A percentile compares a stretch with the other conserved stretches of the same genome.
Evolutionary conservation across 2,888 invertebrate species (phyloP).

Genomic region (Pristionchus maxplancki): DNA sequence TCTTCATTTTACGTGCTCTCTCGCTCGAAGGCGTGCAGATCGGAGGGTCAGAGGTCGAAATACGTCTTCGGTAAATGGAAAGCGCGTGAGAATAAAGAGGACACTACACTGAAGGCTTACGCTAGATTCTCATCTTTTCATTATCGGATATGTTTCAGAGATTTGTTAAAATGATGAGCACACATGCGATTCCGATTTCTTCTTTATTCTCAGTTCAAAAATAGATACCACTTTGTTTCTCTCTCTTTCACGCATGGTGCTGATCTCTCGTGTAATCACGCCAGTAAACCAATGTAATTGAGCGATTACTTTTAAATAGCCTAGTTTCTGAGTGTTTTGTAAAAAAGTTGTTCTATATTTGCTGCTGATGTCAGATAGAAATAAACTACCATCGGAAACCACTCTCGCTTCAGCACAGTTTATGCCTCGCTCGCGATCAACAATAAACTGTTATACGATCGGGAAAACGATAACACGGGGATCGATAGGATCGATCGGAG

Average conservation of each 20-base stretch:
- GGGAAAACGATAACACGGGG: background rate
- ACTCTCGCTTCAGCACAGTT: background rate
- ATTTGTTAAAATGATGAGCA: background rate
- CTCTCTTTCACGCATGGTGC: background rate
- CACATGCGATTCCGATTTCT: too few species aligned
- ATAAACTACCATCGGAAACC: background rate
- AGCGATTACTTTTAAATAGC: background rate
- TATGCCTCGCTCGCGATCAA: background rate
- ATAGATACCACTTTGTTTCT: too few species aligned
- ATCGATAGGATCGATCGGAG: background rate
- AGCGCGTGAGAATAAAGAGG: background rate
- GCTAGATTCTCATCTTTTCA: background rate
- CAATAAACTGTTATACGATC: constrained; percentile 34
- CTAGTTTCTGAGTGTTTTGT: too few species aligned
- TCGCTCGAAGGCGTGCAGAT: background rate
- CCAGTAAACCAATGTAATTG: background rate
- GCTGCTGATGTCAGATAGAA: too few species aligned
- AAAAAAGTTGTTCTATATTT: too few species aligned
- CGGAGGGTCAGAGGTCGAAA: background rate
- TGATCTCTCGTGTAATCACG: background rate
- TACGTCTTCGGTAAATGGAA: background rate
- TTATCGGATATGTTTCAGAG: background rate
- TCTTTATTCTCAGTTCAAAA: too few species aligned
- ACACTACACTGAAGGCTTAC: background rate
- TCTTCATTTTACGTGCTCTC: background rate